A percentile compares a stretch with the other conserved stretches of the same genome.
Evolutionary conservation across 2,888 invertebrate species (phyloP).

Genomic region (Hyppa rectilinea): DNA sequence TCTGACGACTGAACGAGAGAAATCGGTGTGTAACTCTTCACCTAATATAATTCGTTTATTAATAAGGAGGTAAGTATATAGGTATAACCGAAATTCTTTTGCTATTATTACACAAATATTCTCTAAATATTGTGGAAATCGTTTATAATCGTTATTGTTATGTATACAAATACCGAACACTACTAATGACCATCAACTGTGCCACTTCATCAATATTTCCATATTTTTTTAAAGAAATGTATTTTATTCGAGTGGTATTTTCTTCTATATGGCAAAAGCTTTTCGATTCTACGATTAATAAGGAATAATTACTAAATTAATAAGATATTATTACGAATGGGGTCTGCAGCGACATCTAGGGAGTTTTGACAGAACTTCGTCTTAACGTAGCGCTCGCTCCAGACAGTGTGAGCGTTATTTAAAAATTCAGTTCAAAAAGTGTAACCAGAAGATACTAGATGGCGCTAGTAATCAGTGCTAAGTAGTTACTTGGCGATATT

Average conservation of each 20-base stretch:
- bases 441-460: slow-evolving; percentile 28
- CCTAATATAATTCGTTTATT: no score
- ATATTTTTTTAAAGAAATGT: background rate
- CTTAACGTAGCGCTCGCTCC: background rate
- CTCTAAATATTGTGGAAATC: background rate
- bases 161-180: background rate
- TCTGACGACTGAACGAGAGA: no score
- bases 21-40: no score
- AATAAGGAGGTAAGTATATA: no score
- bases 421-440: background rate
- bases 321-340: background rate
- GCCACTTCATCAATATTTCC: no score
- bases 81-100: background rate
- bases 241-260: background rate
- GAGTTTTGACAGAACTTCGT: background rate
- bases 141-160: no score
- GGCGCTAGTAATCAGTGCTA: slow-evolving; percentile 22
- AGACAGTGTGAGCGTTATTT: no score
- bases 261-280: background rate
- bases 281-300: background rate
- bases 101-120: background rate
- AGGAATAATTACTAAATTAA: no score
- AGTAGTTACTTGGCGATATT: background rate
- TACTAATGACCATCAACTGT: no score
- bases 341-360: slow-evolving; percentile 24